Evolutionary conservation across 2,797 vertebrate genomes (phyloP).

Genomic region (Nothura maculosa): DNA sequence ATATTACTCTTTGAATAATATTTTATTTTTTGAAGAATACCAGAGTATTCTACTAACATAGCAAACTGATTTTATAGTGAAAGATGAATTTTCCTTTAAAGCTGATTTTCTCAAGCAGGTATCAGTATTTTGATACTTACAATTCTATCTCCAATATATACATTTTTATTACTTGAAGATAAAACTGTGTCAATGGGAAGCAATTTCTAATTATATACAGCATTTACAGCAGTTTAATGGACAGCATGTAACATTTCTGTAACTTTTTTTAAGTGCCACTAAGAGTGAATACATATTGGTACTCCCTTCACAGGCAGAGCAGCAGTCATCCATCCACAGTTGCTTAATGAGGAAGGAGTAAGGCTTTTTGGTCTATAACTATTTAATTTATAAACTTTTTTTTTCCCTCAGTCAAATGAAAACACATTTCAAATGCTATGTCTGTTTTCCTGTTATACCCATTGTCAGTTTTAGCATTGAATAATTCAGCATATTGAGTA

Average conservation of each 20-base stretch:
- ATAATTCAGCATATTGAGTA: constrained; percentile 70
- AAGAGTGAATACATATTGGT: background rate
- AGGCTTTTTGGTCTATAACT: background rate
- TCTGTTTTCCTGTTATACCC: constrained; percentile 63
- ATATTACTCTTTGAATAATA: background rate
- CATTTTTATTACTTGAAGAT: background rate
- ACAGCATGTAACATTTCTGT: background rate
- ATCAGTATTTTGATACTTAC: background rate
- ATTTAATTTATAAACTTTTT: constrained; percentile 49
- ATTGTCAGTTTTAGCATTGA: constrained; percentile 44
- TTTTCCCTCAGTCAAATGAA: constrained; percentile 29
- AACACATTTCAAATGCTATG: constrained; percentile 47
- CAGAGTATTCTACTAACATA: background rate
- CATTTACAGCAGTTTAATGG: background rate
- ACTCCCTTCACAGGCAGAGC: background rate
- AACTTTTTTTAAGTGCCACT: background rate
- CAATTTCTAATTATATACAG: background rate
- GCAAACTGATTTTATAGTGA: background rate
- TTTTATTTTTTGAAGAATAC: background rate
- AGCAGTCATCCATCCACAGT: background rate
- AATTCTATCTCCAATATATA: background rate
- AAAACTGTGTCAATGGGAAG: background rate
- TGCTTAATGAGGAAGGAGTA: constrained; percentile 12
- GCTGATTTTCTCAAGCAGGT: background rate
- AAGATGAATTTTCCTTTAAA: background rate